phyloP scores from a whole-genome alignment of 2,797 vertebrate species.

The Chrysolophus pictus region DNA sequence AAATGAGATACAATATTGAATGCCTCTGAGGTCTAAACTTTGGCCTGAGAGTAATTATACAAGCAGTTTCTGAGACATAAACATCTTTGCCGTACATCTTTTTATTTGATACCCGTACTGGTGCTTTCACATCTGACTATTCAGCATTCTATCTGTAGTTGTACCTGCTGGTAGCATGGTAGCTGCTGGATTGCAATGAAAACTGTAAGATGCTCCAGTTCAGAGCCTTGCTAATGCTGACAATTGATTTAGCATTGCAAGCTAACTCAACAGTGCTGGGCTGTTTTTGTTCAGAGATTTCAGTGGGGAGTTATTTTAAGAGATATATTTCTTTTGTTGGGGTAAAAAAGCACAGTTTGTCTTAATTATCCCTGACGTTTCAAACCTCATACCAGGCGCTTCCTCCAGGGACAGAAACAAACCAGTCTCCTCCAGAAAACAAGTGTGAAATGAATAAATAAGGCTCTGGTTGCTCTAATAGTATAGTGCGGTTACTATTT shows the following conservation, averaged over 20 bases:
- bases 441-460: slow-evolving; percentile 73
- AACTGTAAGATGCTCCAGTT: slow-evolving; percentile 43
- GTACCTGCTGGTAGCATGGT: not conserved
- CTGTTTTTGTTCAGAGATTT: slow-evolving; percentile 64
- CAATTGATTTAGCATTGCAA: slow-evolving; percentile 68
- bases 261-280: slow-evolving; percentile 32
- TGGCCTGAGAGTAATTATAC: not conserved
- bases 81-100: slow-evolving; percentile 12
- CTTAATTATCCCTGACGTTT: slow-evolving; percentile 80
- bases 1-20: not conserved
- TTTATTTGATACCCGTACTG: not conserved
- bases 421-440: slow-evolving; percentile 62
- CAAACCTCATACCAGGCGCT: slow-evolving; percentile 65
- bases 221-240: slow-evolving; percentile 48
- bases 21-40: not conserved
- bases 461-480: slow-evolving; percentile 33
- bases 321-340: slow-evolving; percentile 75
- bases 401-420: slow-evolving; percentile 74
- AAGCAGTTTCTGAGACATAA: slow-evolving; percentile 31
- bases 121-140: slow-evolving; percentile 1
- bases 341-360: slow-evolving; percentile 76
- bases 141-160: slow-evolving; percentile 27
- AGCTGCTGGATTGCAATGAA: slow-evolving; percentile 22
- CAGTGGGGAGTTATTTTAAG: slow-evolving; percentile 75
- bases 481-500: slow-evolving; percentile 30